Base-by-base conservation (phyloP, 2,113 vertebrate species). In the Ictalurus punctatus region DNA sequence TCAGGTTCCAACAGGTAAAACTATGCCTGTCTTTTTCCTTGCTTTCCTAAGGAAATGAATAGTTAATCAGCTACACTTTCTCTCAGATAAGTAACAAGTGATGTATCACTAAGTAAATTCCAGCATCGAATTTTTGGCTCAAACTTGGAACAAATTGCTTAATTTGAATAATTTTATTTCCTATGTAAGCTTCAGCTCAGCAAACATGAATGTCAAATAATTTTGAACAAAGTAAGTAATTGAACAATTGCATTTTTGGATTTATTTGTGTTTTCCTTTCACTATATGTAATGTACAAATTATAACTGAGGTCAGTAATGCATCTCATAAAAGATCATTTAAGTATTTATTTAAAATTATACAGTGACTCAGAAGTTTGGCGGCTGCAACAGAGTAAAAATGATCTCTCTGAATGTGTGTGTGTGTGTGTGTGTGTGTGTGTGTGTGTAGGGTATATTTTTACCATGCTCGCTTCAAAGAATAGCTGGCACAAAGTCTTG, bases 1-100 rank as follows among this genome's bases (percentile, higher is more conserved):
- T 92, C 93, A 91, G 89, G 92, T 90, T 80, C 19, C 61, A 92
- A 86, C 91, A 93, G 88, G 92, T 63, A 90, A 56, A 86, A 90
- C 52, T 84, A 67, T 0, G 81, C 85, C 71, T 83, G 40, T 63
- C 3, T 91, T 92, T 52, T n/a, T 79, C 12, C 14, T 91, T 81
- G 86, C 91, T 90, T 87, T 58, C 88, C 82, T 90, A 90, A 90
- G 74, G 85, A 91, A 92, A 90, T 84, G 86, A 94, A 89, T 89
- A 87, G 84, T 94, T 92, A 93, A 89, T 94, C 92, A 94, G 74
- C n/a, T 63, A 40, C 19, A 52, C 27, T 54, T 80, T 79, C 40
- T 54, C 27, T 30, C 27, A 48, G 17, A 79, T 87, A 52, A 63
- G 74, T 78, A 80, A 40, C 56, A 30, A 87, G 27, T 79, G 13